Conservation (phyloP, 2,797 vertebrate species). For the Telmatherina bonti region DNA sequence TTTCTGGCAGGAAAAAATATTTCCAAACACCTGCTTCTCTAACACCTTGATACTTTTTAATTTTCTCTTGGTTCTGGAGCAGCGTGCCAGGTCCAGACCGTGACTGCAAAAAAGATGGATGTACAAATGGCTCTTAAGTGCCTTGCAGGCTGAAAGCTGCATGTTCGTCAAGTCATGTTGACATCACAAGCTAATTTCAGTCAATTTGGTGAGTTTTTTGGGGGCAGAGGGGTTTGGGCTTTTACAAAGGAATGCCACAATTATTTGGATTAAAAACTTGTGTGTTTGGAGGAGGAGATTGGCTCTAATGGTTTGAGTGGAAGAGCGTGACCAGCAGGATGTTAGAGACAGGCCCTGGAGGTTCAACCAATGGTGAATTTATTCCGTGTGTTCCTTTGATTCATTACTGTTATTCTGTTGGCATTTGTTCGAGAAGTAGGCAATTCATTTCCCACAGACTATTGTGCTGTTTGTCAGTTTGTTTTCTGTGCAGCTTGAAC, state of each 20-base stretch:
- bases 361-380: neutral
- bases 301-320: neutral
- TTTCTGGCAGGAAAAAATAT: slow-evolving; percentile 14
- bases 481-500: neutral
- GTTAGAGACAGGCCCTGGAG: neutral
- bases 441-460: neutral
- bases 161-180: neutral
- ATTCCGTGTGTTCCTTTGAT: neutral
- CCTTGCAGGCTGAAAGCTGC: neutral
- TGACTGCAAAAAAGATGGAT: neutral
- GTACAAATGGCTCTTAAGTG: neutral
- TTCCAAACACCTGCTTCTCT: neutral
- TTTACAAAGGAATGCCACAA: neutral
- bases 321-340: neutral
- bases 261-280: neutral
- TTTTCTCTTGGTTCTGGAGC: neutral
- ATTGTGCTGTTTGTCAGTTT: neutral
- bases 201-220: neutral
- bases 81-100: neutral
- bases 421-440: neutral
- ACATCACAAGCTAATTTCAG: neutral
- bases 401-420: neutral
- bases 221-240: too few relatives aligned
- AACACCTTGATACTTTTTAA: slow-evolving; percentile 4
- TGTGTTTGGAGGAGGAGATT: neutral